A percentile compares a stretch with the other conserved stretches of the same genome.
These are phyloP conservation scores for Cassiopea andromeda DNA, from an alignment of 30 jellyfish, hydroid and myxozoan genomes.

Conservation along the genomic window DNA sequence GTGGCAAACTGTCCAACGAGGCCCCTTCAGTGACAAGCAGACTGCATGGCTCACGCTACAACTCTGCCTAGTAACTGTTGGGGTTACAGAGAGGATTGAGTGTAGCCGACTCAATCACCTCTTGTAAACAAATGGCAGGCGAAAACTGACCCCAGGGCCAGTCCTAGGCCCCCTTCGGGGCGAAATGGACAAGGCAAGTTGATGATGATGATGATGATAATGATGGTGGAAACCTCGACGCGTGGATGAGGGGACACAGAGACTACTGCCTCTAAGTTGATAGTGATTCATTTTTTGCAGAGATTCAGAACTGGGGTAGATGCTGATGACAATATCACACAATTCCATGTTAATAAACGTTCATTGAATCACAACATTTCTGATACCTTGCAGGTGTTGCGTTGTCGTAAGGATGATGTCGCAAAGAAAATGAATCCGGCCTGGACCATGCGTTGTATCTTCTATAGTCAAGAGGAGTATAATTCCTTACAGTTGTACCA, in stretches of 20 bases:
- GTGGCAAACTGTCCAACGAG: neutral
- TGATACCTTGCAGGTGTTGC: neutral
- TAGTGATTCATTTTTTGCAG: neutral
- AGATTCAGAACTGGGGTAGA: neutral
- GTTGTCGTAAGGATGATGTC: conserved; percentile 7
- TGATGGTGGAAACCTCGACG: neutral
- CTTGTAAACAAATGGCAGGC: neutral
- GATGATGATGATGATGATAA: conserved; percentile 3
- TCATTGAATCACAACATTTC: neutral
- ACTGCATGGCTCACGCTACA: neutral
- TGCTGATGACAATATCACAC: neutral
- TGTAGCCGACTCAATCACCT: neutral
- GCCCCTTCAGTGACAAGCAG: neutral
- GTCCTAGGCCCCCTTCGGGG: neutral
- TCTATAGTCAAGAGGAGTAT: neutral
- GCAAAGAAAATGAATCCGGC: neutral
- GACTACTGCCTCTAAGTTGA: neutral
- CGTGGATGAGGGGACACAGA: neutral
- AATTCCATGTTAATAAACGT: neutral
- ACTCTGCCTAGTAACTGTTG: neutral
- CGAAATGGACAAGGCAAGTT: neutral
- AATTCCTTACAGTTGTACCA: neutral
- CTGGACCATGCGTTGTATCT: neutral
- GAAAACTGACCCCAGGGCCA: neutral
- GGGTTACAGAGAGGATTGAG: neutral